Conservation (phyloP, 2,113 vertebrate genomes). For the Pterocles orientalis region DNA sequence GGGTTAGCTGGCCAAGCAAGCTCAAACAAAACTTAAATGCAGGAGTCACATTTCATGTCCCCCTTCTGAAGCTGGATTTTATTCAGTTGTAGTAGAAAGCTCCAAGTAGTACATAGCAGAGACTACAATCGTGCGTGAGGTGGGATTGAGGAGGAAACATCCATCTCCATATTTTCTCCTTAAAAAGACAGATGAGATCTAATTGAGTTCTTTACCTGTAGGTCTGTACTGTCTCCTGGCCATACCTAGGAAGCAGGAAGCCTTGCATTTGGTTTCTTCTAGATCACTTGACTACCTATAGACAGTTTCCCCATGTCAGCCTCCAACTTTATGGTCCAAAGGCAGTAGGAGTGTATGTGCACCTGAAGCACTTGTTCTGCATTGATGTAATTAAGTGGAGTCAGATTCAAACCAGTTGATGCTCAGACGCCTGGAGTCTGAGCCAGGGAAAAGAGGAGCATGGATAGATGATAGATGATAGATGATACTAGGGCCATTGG, state of each 20-base stretch:
- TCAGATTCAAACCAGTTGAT: not conserved
- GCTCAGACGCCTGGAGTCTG: not conserved
- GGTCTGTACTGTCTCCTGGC: not conserved
- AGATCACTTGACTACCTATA: not conserved
- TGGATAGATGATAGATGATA: not conserved
- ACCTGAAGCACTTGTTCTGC: not conserved
- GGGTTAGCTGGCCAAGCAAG: not conserved
- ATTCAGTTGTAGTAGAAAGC: not conserved
- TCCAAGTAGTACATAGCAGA: not conserved
- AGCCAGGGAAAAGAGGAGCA: not conserved
- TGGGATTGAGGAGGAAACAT: not conserved
- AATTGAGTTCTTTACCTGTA: not conserved
- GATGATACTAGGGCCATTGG: not conserved
- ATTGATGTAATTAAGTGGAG: not conserved
- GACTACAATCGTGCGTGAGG: not conserved
- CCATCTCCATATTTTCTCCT: not conserved
- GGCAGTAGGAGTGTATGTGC: not conserved
- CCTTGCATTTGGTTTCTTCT: not conserved
- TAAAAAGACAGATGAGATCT: not conserved
- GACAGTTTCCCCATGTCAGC: not conserved
- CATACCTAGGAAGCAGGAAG: not conserved
- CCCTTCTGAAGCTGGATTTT: not conserved
- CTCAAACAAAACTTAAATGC: not conserved
- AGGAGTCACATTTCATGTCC: not conserved
- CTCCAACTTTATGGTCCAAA: not conserved